Evolutionary conservation across 2,797 vertebrate genomes (phyloP), one percentile per base, ranked within the genome.

Genomic region (Dromococcyx pavoninus): DNA sequence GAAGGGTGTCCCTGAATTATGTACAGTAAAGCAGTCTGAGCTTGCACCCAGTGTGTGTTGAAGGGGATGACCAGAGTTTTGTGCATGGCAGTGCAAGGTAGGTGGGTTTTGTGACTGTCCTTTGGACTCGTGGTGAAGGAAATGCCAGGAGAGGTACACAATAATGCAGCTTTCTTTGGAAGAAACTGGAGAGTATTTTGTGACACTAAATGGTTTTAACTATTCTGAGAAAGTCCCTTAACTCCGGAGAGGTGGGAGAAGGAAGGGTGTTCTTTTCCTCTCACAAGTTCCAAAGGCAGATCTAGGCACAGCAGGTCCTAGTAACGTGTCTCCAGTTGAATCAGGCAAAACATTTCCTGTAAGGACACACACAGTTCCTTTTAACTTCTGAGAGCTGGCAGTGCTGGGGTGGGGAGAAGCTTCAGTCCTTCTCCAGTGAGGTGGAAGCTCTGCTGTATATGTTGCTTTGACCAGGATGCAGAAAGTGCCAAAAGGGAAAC

Each of bases 401-500:
- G 21, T 57, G 10, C 5, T 70, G 53, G 72, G 46, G 9, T 14
- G 35, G 8, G 17, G 23, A 80, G 56, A 85, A 89, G 32, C 14
- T 48, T 82, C 61, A 9, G 41, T 77, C 37, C 35, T 80, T 95
- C 72, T 30, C 16, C 17, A 24, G 23, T 50, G 41, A 79, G 79
- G 64, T 90, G 24, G 28, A 74, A n/a, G 54, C 39, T 89, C 54
- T 7, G 1, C 35, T 39, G 4, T 25, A 24, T 65, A 35, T 71
- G 28, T 67, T 78, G 16, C 35, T 92, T 48, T 75, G 51, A 64
- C 25, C 27, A 37, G 24, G 60, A 58, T 41, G 13, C 5, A 3
- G 61, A 41, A 94, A 69, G 82, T 92, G 93, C 82, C 89, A 91
- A 86, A 88, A 89, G 28, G 5, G 65, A 91, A 76, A 69, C 24